Evolutionary conservation across 2,888 invertebrate species (phyloP), one percentile per base, ranked within the genome.

Genomic region (Neocrepidodera transversa): DNA sequence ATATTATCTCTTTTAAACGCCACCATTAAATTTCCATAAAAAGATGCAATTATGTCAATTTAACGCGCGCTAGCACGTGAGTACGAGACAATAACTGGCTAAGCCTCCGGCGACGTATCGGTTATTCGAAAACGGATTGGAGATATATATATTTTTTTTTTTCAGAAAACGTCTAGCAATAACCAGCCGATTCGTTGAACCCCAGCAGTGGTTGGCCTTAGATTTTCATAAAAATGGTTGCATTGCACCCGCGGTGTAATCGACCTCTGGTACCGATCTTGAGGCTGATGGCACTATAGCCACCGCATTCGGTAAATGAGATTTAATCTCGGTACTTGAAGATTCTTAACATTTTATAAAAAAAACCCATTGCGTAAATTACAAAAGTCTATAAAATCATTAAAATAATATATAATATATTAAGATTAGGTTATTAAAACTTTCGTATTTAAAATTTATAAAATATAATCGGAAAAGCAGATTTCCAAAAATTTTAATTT

Each of bases 171-270:
- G 67, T 68, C 68, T 66, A 65, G 66, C 59, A 58, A 59, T 13
- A 30, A 64, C 63, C 35, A 13, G 48, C 23, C 43, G 64, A 71
- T 70, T 65, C 71, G 60, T 72, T 73, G 72, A 73, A 72, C 73
- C 69, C 68, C 65, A 67, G 67, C 71, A 82, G 82, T 79, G 80
- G 82, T 82, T 79, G 82, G 81, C 82, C 82, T 83, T 83, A 82
- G 79, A 80, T 81, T 78, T 78, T 78, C 77, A 80, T 80, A 82
- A 82, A 82, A 82, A 82, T 81, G 76, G 78, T 80, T 80, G 78
- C 80, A 79, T 81, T 81, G 80, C 80, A 74, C 78, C 72, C 73
- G 70, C 74, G 76, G 77, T n/a, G n/a, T 76, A 72, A 69, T 72
- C 74, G 76, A 76, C 75, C 76, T 68, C 51, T 32, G 51, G 17